Percentiles rank a stretch among this genome's conserved stretches.
These are phyloP conservation scores for Salpingus planirostris DNA, from an alignment of 2,888 invertebrate genomes.

Conservation along the genomic window DNA sequence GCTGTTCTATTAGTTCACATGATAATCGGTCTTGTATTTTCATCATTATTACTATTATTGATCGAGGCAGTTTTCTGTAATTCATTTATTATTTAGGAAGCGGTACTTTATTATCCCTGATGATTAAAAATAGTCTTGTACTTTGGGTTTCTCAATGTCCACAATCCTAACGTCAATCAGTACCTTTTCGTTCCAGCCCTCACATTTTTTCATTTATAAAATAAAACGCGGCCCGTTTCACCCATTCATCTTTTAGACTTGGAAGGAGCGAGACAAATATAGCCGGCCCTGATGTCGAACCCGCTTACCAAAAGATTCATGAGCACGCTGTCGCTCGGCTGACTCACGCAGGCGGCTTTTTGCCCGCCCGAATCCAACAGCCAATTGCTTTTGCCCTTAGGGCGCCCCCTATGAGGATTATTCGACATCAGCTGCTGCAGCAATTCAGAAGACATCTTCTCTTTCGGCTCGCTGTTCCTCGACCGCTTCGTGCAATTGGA, in stretches of 20 bases:
- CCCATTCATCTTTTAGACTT: slow-evolving; percentile 34
- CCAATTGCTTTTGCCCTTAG: slow-evolving; percentile 38
- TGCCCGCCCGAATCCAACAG: slow-evolving; percentile 34
- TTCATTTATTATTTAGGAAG: too few species aligned
- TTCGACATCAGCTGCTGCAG: slow-evolving; percentile 53
- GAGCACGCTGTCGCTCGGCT: slow-evolving; percentile 70
- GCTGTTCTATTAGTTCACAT: too few species aligned
- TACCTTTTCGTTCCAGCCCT: too few species aligned
- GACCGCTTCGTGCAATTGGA: slow-evolving; percentile 28
- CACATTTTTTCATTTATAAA: too few species aligned
- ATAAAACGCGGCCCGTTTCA: too few species aligned
- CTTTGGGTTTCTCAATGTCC: too few species aligned
- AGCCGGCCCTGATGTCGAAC: slow-evolving; percentile 89
- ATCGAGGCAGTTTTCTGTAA: too few species aligned
- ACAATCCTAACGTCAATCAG: too few species aligned
- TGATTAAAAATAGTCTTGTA: too few species aligned
- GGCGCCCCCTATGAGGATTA: slow-evolving; percentile 32
- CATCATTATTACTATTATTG: too few species aligned
- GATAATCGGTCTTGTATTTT: too few species aligned
- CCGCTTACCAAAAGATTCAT: slow-evolving; percentile 94
- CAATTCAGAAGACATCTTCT: slow-evolving; percentile 45
- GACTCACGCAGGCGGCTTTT: slow-evolving; percentile 39
- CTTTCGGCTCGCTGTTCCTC: slow-evolving; percentile 34
- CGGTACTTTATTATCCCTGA: too few species aligned
- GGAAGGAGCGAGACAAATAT: slow-evolving; percentile 69